Conservation (phyloP, 2,888 invertebrate species). For the Emmelina monodactyla region DNA sequence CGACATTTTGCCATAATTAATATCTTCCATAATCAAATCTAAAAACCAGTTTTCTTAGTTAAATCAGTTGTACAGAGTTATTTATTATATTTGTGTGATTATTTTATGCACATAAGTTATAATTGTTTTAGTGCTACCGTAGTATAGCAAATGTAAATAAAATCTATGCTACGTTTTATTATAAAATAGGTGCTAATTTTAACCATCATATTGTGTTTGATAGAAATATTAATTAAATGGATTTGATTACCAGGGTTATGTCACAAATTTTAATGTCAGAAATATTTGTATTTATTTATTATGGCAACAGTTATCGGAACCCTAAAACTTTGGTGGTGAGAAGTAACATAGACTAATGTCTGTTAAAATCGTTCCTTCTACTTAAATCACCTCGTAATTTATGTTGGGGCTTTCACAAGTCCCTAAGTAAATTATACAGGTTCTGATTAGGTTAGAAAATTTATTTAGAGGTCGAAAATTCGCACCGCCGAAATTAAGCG, state of each 20-base stretch:
- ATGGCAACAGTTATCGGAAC: conserved; percentile 59
- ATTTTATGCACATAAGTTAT: conserved; percentile 33
- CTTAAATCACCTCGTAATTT: conserved; percentile 68
- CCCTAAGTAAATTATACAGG: conserved; percentile 65
- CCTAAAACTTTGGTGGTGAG: conserved; percentile 49
- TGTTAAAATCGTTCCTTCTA: conserved; percentile 51
- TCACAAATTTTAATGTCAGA: not conserved
- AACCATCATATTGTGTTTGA: conserved; percentile 26
- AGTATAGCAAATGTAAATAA: conserved; percentile 54
- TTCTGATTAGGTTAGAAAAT: conserved; percentile 65
- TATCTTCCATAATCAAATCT: conserved; percentile 24
- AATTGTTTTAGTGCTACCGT: conserved; percentile 44
- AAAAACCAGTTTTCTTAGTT: conserved; percentile 39
- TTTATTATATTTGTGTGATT: conserved; percentile 53
- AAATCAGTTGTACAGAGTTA: conserved; percentile 55
- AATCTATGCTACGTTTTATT: conserved; percentile 46
- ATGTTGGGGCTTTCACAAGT: conserved; percentile 37
- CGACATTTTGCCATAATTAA: conserved; percentile 50
- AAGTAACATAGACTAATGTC: conserved; percentile 50
- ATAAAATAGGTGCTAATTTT: conserved; percentile 58
- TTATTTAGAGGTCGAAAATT: conserved; percentile 24
- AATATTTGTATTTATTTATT: conserved; percentile 12
- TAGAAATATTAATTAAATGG: conserved; percentile 19
- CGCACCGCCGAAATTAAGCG: conserved; percentile 35
- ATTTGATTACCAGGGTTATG: conserved; percentile 5